phyloP scores from a whole-genome alignment of 2,113 vertebrate genomes.

The Cathartes aura region DNA sequence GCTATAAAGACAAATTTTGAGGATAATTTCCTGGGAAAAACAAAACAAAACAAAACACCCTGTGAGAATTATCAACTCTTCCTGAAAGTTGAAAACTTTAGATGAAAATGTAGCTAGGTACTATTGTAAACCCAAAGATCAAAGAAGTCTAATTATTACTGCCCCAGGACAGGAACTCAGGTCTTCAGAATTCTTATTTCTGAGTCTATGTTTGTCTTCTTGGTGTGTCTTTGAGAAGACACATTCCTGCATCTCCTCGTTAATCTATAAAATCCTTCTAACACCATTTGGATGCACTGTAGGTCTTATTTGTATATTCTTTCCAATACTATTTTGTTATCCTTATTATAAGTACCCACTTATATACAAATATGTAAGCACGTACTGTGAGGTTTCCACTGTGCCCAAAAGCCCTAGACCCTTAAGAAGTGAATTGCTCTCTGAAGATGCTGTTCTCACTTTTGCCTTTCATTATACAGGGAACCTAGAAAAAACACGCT shows the following conservation, averaged over 20 bases:
- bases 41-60: neutral
- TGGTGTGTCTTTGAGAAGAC: neutral
- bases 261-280: neutral
- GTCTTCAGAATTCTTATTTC: neutral
- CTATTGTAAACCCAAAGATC: neutral
- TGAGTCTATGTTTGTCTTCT: neutral
- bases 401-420: neutral
- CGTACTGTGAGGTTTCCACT: neutral
- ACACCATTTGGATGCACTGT: neutral
- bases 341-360: neutral
- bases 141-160: neutral
- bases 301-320: neutral
- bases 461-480: neutral
- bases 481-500: neutral
- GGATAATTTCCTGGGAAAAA: neutral
- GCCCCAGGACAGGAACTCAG: neutral
- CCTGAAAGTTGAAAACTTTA: neutral
- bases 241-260: neutral
- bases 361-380: neutral
- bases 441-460: neutral
- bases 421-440: neutral
- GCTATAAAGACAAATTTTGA: neutral
- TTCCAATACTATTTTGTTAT: neutral
- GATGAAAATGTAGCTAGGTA: neutral
- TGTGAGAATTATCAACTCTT: neutral